Base-by-base conservation (phyloP, 2,797 vertebrate genomes). In the Typhlichthys subterraneus region DNA sequence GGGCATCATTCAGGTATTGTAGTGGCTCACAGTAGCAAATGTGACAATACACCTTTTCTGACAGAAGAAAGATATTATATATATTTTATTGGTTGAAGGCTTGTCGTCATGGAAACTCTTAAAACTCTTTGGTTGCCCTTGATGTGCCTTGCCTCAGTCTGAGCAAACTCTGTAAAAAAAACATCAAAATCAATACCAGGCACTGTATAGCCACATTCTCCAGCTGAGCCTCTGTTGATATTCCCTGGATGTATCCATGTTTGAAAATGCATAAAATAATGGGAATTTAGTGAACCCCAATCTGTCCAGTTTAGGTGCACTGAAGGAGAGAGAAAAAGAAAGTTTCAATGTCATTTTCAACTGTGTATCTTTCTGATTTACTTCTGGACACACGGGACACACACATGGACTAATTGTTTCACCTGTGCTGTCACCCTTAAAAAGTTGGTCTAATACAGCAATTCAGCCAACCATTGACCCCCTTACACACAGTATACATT, bases 251-350 rank as follows among this genome's bases (percentile, higher is more conserved):
- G 80, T 71, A 57, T 69, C 70, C 38, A 38, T 38, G 67, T 72
- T 85, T 83, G 72, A 81, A 82, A 83, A 89, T 84, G 82, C 80
- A 84, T 63, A 48, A 66, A 80, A 77, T 81, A 76, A 83, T 85
- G 72, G 46, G 60, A 76, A 79, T 85, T 78, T 82, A 77, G 47
- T 51, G 31, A 51, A 12, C 0, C 31, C 38, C 74, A 68, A 81
- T 85, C 74, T 67, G 54, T 63, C 63, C 61, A 57, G 67, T 5
- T 82, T 64, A 78, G 72, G 1, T 12, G 23, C 4, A 29, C 23
- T 29, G 12, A 12, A 54, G 15, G 50, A 69, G 10, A 61, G 38
- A 38, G 50, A 19, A 53, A 59, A 17, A 50, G 47, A 68, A 76
- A 70, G 73, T 74, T 67, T 78, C 79, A 73, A 59, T 38, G 59